Percentiles rank a stretch among this genome's conserved stretches.
These are phyloP conservation scores for Blastobasis adustella DNA, from an alignment of 2,888 invertebrate genomes.

Conservation along the genomic window DNA sequence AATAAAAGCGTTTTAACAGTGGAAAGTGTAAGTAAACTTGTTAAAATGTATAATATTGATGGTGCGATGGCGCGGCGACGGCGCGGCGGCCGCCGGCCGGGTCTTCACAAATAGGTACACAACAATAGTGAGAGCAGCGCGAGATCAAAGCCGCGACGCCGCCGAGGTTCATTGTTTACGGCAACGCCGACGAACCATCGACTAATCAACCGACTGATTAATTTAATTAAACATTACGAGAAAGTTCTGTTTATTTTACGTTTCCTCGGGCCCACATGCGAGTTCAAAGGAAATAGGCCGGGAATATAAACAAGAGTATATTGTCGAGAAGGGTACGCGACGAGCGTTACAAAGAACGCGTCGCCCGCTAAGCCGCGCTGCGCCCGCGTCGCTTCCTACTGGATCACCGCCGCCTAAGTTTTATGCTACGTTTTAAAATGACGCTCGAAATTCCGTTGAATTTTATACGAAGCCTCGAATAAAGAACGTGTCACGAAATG, in stretches of 20 bases:
- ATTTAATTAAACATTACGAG: slow-evolving; percentile 75
- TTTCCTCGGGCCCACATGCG: slow-evolving; percentile 72
- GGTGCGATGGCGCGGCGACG: background rate
- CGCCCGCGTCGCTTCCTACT: background rate
- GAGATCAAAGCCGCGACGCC: slow-evolving; percentile 62
- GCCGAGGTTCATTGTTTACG: slow-evolving; percentile 61
- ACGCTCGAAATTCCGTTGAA: too few species aligned
- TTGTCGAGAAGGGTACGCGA: slow-evolving; percentile 33
- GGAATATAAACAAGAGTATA: slow-evolving; percentile 60
- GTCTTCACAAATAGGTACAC: slow-evolving; percentile 34
- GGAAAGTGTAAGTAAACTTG: background rate
- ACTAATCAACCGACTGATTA: slow-evolving; percentile 74
- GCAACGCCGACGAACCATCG: slow-evolving; percentile 63
- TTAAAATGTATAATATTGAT: background rate
- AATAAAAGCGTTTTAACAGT: too few species aligned
- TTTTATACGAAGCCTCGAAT: background rate
- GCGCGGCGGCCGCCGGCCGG: background rate
- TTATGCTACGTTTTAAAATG: too few species aligned
- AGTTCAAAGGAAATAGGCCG: slow-evolving; percentile 68
- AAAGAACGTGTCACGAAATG: background rate
- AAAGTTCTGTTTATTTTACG: slow-evolving; percentile 72
- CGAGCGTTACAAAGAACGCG: slow-evolving; percentile 5
- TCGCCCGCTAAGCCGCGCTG: background rate
- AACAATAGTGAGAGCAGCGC: slow-evolving; percentile 52
- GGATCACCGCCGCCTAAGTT: background rate